Base-by-base conservation (phyloP, 1,140 invertebrate species). In the Orchesella cincta region DNA sequence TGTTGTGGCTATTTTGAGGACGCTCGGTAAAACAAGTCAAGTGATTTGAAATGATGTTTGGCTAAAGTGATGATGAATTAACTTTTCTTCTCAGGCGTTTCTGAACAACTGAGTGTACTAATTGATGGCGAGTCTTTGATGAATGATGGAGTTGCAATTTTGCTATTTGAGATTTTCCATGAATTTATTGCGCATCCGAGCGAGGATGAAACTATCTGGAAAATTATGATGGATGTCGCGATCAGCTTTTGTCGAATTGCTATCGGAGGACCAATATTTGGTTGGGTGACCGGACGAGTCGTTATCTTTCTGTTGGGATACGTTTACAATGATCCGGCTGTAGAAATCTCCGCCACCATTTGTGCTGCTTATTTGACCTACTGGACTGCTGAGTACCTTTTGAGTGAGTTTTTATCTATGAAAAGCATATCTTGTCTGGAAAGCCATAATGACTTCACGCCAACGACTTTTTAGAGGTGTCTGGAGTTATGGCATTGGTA, bases 71-170 rank as follows among this genome's bases (percentile, higher is more conserved):
- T 51, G n/a, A 51, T n/a, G n/a, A n/a, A n/a, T n/a, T n/a, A n/a
- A 8, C 31, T 28, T 75, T 70, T 33, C 26, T 34, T 34, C 34
- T 46, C 34, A 78, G 76, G 77, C 46, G 84, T 85, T 14, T 85
- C 85, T 20, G 85, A 86, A 76, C 75, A 84, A 39, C 79, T 88
- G 23, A 83, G 85, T 18, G 85, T 85, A 77, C 76, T 87, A 1
- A 84, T 87, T 46, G 87, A 88, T 81, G 86, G 87, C 1, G 87
- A 88, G 80, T 87, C 86, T 0, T 78, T 88, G 18, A 73, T 46
- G 23, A 88, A 88, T 82, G 87, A 88, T 82, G 87, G 87, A 1
- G 83, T 86, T 28, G 87, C 87, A 20, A 87, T 88, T 79, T 84
- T 88, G 0, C 79, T 86, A 20, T 87, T 84, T 74, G 82, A 84